phyloP scores from a whole-genome alignment of 2,888 invertebrate species.

The Panopea generosa region DNA sequence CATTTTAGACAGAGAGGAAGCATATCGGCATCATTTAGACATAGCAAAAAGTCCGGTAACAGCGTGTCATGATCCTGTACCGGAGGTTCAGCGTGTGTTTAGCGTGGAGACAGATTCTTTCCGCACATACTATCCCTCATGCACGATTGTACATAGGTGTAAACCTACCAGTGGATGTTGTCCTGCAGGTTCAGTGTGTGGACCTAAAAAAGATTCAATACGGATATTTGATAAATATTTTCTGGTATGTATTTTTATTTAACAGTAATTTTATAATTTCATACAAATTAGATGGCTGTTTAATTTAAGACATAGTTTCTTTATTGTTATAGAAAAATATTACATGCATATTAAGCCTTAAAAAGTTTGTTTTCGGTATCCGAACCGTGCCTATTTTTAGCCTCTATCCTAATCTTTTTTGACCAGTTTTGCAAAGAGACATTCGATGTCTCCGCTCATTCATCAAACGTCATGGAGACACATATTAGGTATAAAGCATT shows the following conservation, averaged over 20 bases:
- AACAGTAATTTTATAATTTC: no score
- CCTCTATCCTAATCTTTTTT: no score
- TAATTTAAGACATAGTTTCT: no score
- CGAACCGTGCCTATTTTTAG: no score
- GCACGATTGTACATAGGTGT: conserved; percentile 94
- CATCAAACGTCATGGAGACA: no score
- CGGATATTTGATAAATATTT: conserved; percentile 89
- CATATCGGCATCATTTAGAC: conserved; percentile 42
- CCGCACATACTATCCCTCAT: conserved; percentile 93
- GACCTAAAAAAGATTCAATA: conserved; percentile 90
- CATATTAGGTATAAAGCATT: no score
- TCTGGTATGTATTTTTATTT: conserved; percentile 90
- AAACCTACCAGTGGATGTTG: conserved; percentile 96
- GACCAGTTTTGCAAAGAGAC: no score
- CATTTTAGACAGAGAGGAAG: conserved; percentile 24
- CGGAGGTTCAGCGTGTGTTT: conserved; percentile 90
- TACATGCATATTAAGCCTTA: no score
- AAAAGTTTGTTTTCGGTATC: no score
- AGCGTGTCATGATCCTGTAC: conserved; percentile 89
- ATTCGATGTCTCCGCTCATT: no score
- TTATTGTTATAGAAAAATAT: no score
- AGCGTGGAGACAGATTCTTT: conserved; percentile 90
- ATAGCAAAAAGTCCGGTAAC: conserved; percentile 65
- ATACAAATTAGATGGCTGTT: no score
- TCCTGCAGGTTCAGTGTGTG: conserved; percentile 89